Evolutionary conservation across 2,797 vertebrate species (phyloP).

Genomic region (Chaetophractus vellerosus): DNA sequence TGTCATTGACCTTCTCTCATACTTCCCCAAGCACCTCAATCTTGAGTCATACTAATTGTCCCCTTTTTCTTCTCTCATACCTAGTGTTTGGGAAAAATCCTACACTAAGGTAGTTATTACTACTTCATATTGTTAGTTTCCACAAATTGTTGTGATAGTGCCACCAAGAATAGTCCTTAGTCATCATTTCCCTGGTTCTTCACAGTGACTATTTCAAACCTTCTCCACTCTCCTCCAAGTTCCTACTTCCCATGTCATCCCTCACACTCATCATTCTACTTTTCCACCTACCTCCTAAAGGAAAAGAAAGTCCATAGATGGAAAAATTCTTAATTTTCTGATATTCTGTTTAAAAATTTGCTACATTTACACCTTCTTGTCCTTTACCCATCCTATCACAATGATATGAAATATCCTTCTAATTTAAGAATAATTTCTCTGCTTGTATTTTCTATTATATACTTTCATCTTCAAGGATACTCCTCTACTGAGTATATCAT

Average conservation of each 20-base stretch:
- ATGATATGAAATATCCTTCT: not conserved
- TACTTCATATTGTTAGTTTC: not conserved
- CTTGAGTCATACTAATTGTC: not conserved
- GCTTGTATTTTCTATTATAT: not conserved
- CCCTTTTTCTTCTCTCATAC: not conserved
- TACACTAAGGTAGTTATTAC: not conserved
- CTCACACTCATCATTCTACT: not conserved
- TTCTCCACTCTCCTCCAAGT: not conserved
- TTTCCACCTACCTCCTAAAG: conserved; percentile 26
- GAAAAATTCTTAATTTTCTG: not conserved
- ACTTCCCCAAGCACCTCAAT: no score
- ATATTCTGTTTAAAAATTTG: not conserved
- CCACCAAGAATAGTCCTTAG: not conserved
- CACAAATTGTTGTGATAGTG: not conserved
- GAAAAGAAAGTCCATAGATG: not conserved
- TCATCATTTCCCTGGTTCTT: not conserved
- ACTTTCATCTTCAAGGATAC: not conserved
- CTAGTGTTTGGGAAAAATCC: not conserved
- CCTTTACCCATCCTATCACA: not conserved
- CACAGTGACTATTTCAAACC: conserved; percentile 29
- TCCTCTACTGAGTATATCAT: not conserved
- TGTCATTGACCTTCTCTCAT: not conserved
- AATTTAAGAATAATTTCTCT: not conserved
- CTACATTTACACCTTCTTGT: not conserved
- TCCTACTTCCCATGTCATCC: conserved; percentile 31